Evolutionary conservation across 2,888 invertebrate species (phyloP).

Genomic region (Torymus aiolomorphi): DNA sequence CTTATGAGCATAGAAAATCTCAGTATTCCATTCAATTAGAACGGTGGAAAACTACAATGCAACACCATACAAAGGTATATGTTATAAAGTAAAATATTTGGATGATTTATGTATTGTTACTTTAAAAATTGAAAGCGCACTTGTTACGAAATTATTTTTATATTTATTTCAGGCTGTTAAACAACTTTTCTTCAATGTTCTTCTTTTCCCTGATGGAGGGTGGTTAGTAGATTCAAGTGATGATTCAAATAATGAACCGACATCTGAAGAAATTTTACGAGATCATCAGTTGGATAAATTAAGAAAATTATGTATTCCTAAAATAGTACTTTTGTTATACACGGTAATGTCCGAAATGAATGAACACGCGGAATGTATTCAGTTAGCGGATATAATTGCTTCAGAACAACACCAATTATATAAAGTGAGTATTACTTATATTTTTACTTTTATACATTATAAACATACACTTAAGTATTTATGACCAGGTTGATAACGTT

Average conservation of each 20-base stretch:
- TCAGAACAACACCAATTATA: constrained; percentile 88
- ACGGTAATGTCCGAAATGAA: constrained; percentile 87
- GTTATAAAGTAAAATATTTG: neutral
- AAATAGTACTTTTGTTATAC: constrained; percentile 86
- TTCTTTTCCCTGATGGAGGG: constrained; percentile 92
- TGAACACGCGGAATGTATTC: constrained; percentile 85
- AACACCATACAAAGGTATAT: constrained; percentile 83
- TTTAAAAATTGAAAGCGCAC: neutral
- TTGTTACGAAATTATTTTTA: constrained; percentile 18
- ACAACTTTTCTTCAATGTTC: constrained; percentile 88
- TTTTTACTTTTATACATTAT: constrained; percentile 22
- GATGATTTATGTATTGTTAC: neutral
- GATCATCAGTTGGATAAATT: constrained; percentile 85
- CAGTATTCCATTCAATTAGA: constrained; percentile 87
- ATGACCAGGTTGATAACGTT: too few species aligned
- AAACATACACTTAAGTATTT: neutral
- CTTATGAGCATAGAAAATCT: constrained; percentile 89
- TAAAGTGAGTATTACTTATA: constrained; percentile 72
- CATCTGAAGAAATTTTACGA: constrained; percentile 78
- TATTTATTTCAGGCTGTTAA: constrained; percentile 80
- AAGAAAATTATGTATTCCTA: constrained; percentile 89
- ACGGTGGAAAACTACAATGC: constrained; percentile 84
- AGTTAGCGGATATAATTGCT: constrained; percentile 87
- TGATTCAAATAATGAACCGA: constrained; percentile 76
- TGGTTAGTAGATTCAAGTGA: constrained; percentile 88